Base-by-base conservation (phyloP, 2,113 vertebrate genomes). In the Zosterops borbonicus region DNA sequence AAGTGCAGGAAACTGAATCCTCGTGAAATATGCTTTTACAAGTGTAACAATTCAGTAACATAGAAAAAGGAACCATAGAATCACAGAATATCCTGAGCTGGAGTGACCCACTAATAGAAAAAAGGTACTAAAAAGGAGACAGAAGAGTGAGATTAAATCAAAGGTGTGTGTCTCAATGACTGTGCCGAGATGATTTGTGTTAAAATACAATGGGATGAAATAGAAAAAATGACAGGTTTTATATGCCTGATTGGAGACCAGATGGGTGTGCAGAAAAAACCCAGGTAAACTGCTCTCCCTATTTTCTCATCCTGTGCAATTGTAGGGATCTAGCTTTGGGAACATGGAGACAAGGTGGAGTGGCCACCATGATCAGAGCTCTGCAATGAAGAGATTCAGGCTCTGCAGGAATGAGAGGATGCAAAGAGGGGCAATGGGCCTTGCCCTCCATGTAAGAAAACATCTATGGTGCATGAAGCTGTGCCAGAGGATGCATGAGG, bases 311-410 rank as follows among this genome's bases (percentile, higher is more conserved):
- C 6, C 17, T 41, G 24, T 76, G 39, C 31, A 24, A 31, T 4
- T 59, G 12, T 8, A 62, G 33, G 35, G 20, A 44, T 70, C 14
- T 4, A 33, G 2, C 56, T 15, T 14, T n/a, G 27, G 21, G 22
- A 24, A 67, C 31, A 24, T 13, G 58, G 62, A 33, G 15, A 58
- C 1, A 0, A 23, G 21, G 23, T 58, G 58, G 23, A 16, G 16
- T 17, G 25, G 16, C 14, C 70, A 3, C n/a, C 22, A 16, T 5
- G n/a, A 12, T 9, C 5, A 4, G 31, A 33, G 22, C 3, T 3
- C 4, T 64, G 14, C 47, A 16, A 1, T 5, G 12, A 14, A 71
- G 37, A 28, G 18, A 21, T 15, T 6, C 9, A 20, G 50, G 24
- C 19, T 53, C 12, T 58, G 73, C 3, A 28, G 31, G n/a, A 82